Evolutionary conservation across 2,113 vertebrate species (phyloP), one percentile per base, ranked within the genome.

Genomic region (Prunella himalayana): DNA sequence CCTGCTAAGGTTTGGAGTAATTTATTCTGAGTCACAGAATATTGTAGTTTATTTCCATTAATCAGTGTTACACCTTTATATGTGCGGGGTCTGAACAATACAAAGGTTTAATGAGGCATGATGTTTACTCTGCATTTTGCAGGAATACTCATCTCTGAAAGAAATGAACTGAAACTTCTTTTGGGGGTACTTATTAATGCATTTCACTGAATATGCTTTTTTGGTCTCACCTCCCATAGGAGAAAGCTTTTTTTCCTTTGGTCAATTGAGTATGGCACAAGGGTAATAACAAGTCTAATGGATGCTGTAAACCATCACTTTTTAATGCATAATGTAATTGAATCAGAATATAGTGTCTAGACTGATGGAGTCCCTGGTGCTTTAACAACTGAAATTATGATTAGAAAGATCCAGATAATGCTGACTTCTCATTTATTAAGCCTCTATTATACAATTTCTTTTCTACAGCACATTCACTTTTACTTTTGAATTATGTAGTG

Each of bases 271-370:
- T 97, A 89, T 92, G 96, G 90, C 93, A 97, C 82, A 95, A 94
- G 81, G 93, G 86, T 96, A 97, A 97, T 94, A 94, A 85, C 91
- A 95, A 97, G 39, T 90, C 69, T 97, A 97, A 98, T 96, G 94
- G 91, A 95, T 93, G 94, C 88, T 37, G 88, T 96, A 97, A 98
- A 93, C 93, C 59, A 92, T 69, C 64, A 50, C 82, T 94, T 97
- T 92, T 96, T 96, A 97, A 97, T 96, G 95, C 81, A 83, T 92
- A 96, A 66, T 86, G 73, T 97, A 97, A 97, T 94, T 95, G 97
- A 97, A 86, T 96, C 88, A 92, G 95, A 96, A 95, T 96, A 86
- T 95, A 94, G 94, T 63, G 89, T 94, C 95, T 94, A 84, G 93
- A 85, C 93, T 93, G 93, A 96, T 96, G 87, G 88, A 86, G 50